A percentile compares a stretch with the other conserved stretches of the same genome.
Conservation (phyloP, 2,113 vertebrate genomes). For the Neodon shergylaensis region DNA sequence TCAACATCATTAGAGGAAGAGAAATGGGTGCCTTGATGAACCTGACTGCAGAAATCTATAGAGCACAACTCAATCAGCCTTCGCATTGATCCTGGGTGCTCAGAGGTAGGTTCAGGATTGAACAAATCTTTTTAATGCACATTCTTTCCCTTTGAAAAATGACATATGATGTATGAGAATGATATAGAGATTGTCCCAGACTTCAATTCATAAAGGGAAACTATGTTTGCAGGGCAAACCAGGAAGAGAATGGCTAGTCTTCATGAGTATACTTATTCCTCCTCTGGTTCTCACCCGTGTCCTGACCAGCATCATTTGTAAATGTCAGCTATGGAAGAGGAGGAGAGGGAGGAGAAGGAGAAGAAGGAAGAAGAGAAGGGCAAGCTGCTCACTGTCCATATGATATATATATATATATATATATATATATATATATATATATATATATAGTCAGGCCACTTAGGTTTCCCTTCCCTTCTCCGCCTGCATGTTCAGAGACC, state of each 20-base stretch:
- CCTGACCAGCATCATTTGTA: background rate
- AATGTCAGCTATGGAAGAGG: background rate
- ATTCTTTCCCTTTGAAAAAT: constrained; percentile 81
- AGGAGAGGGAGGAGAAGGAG: background rate
- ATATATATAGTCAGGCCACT: background rate
- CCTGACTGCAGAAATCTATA: constrained; percentile 89
- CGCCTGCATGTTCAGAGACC: background rate
- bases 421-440: background rate
- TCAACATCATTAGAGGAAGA: constrained; percentile 91
- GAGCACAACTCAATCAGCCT: constrained; percentile 88
- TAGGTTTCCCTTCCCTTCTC: background rate
- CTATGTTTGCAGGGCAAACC: constrained; percentile 54
- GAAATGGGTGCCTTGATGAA: constrained; percentile 89
- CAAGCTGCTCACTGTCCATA: background rate
- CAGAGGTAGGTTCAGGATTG: constrained; percentile 81
- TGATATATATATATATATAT: background rate
- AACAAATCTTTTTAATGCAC: constrained; percentile 82
- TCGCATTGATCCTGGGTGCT: constrained; percentile 87
- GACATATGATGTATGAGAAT: constrained; percentile 77
- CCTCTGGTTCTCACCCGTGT: background rate
- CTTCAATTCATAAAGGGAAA: constrained; percentile 70
- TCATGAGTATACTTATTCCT: background rate
- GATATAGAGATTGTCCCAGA: constrained; percentile 78
- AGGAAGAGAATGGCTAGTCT: background rate
- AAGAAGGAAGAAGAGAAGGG: background rate